Base-by-base conservation (phyloP, 2,797 vertebrate species). In the Philypnodon macrostomus region DNA sequence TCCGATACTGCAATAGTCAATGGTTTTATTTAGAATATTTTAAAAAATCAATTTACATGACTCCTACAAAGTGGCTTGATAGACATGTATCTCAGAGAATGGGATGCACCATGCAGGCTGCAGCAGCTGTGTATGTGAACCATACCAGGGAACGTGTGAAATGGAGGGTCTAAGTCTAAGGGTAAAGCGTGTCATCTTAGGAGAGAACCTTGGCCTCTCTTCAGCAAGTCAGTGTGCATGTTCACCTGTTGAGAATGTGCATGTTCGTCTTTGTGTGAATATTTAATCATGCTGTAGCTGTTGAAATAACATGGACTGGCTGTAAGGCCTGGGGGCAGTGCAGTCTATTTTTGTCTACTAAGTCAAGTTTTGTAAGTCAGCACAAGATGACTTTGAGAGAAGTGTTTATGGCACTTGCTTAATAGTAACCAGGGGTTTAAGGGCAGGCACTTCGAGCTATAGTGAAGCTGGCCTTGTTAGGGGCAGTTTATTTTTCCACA, bases 311-410 rank as follows among this genome's bases (percentile, higher is more conserved):
- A 63, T 2, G 48, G 52, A 53, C n/a, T 73, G 55, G 57, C 34
- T 71, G 63, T 47, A 62, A 35, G 12, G 38, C 73, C 57, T n/a
- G 24, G 55, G 60, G 69, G 38, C 45, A 47, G 38, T 33, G 5
- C 12, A 29, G 53, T 18, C 12, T 49, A 14, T 39, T 31, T 26
- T 14, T 19, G 24, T 24, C 10, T n/a, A n/a, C n/a, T n/a, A n/a
- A n/a, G n/a, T n/a, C n/a, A n/a, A n/a, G n/a, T n/a, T n/a, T n/a
- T n/a, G n/a, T n/a, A n/a, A n/a, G 10, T 33, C 3, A 30, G 30
- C 4, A 29, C 3, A 41, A 51, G 59, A 39, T 61, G 50, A 61
- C 7, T 30, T n/a, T n/a, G n/a, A 45, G 51, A 2, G 24, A 14
- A 37, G 33, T 1, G 4, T n/a, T n/a, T 14, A 16, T 13, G 9